Evolutionary conservation across 2,797 vertebrate genomes (phyloP), one percentile per base, ranked within the genome.

Genomic region (Alfaro cultratus): DNA sequence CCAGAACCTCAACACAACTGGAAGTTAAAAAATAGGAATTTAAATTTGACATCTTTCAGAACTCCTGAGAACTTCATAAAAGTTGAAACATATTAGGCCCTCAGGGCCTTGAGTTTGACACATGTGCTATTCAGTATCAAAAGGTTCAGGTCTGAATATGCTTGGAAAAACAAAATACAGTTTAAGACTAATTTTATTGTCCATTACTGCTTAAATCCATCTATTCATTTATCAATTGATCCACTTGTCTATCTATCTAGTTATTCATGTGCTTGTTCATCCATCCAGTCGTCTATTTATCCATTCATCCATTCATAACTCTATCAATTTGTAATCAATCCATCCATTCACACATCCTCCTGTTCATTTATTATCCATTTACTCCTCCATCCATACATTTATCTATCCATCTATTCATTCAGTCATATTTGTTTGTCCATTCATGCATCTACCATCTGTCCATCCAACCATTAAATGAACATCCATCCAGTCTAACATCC

Each of bases 1-100:
- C 86, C 90, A 99, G 95, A 79, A 99, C 93, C 76, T 96, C 93
- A 72, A 95, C 78, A 10, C 96, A 97, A 88, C 98, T 99, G 85
- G 41, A 85, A 75, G 39, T 5, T 83, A 12, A 88, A n/a, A 53
- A 55, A 75, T n/a, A 13, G 2, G 29, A 53, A 26, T 53, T 72
- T 7, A 79, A 49, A 23, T 26, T 8, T 16, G 60, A 45, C n/a
- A 10, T 21, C 36, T 53, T 13, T 6, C 51, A 18, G n/a, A 43
- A 43, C 6, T 12, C 4, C 4, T 39, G 47, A 74, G 18, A 26
- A 43, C 15, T 51, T 49, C 18, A 23, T 31, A 51, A 60, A 29
- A 60, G n/a, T 31, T 60, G 4, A 8, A 60, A 60, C 1, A 60
- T 60, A 60, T 60, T 29, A 60, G 55, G 8, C 23, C 9, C 23